Percentiles rank a stretch among this genome's conserved stretches.
phyloP scores from a whole-genome alignment of 1,140 invertebrate species.

The Pentalonia nigronervosa region DNA sequence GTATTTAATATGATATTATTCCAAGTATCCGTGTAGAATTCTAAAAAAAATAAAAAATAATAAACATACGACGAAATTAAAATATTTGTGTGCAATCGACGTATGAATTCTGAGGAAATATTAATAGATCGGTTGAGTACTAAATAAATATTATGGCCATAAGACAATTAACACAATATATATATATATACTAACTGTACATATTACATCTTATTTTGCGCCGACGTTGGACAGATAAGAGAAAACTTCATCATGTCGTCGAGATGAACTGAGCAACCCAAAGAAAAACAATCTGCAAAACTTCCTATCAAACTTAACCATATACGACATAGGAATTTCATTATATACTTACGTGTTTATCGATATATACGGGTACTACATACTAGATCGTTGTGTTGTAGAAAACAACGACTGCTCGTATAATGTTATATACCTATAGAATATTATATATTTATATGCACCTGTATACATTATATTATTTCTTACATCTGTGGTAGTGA shows the following conservation, averaged over 20 bases:
- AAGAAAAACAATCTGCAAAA: not conserved
- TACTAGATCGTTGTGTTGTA: not conserved
- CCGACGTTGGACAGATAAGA: not conserved
- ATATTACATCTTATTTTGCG: not conserved
- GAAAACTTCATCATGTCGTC: not conserved
- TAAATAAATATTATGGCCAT: not conserved
- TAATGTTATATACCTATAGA: too few species aligned
- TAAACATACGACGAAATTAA: not conserved
- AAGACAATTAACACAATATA: not conserved
- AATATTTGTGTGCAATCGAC: not conserved
- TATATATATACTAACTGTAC: not conserved
- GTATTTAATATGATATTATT: too few species aligned
- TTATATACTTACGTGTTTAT: not conserved
- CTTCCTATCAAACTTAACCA: not conserved
- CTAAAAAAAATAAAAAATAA: not conserved
- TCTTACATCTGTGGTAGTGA: not conserved
- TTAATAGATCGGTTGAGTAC: not conserved
- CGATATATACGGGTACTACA: not conserved
- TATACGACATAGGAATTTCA: not conserved
- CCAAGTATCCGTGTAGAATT: too few species aligned
- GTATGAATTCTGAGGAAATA: not conserved
- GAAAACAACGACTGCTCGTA: not conserved
- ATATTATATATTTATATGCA: too few species aligned
- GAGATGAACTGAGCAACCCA: not conserved
- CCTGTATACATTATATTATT: not conserved